Conservation (phyloP, 1,140 invertebrate genomes). For the Solenopsis fugax region DNA sequence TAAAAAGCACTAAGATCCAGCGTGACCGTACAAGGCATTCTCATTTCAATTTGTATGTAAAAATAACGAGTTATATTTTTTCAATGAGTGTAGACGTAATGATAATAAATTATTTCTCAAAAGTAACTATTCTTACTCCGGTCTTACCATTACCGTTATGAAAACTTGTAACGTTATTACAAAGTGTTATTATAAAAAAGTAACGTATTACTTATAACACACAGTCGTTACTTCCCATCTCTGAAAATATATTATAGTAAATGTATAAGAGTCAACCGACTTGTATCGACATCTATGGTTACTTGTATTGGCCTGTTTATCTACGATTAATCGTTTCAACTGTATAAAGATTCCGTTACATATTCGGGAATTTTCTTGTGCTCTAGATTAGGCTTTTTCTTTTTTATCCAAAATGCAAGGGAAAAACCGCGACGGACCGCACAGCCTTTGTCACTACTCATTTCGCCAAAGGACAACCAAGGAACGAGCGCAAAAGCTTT, state of each 20-base stretch:
- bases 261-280: neutral
- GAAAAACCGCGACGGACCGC: conserved; percentile 20
- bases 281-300: neutral
- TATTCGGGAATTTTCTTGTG: neutral
- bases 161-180: no score
- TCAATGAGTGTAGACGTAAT: no score
- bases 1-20: no score
- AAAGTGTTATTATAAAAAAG: no score
- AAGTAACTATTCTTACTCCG: no score
- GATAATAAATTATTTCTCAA: no score
- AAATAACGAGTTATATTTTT: no score
- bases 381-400: neutral
- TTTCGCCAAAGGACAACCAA: conserved; percentile 18
- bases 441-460: neutral
- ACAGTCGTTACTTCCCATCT: no score
- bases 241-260: conserved; percentile 6
- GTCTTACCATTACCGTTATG: no score
- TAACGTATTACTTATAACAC: no score
- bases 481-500: conserved; percentile 9
- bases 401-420: conserved; percentile 38
- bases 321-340: neutral
- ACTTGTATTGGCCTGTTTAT: neutral
- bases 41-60: no score
- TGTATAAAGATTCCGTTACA: neutral
- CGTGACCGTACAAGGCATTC: no score